phyloP scores from a whole-genome alignment of 2,113 vertebrate species.

The Falcunculus frontatus region DNA sequence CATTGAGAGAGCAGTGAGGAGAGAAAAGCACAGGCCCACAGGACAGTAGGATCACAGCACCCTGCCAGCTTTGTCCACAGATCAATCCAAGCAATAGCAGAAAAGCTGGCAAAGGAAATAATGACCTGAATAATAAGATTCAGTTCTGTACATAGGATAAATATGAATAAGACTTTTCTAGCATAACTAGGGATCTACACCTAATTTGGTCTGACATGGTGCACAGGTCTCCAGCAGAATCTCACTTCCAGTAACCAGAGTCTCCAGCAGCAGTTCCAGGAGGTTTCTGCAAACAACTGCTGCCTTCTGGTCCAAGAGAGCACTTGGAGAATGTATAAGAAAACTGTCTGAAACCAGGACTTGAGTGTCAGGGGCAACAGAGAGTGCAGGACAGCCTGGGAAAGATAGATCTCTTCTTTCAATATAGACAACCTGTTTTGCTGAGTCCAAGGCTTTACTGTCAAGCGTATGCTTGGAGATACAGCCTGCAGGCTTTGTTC shows the following conservation, averaged over 20 bases:
- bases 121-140: neutral
- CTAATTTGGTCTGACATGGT: neutral
- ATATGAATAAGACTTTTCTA: neutral
- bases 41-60: neutral
- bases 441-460: neutral
- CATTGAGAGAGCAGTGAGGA: neutral
- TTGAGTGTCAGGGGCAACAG: neutral
- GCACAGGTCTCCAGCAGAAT: neutral
- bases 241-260: neutral
- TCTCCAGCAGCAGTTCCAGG: neutral
- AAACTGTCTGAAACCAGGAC: neutral
- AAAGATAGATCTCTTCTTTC: neutral
- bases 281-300: neutral
- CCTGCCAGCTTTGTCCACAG: neutral
- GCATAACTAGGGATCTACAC: neutral
- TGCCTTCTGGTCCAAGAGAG: neutral
- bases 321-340: neutral
- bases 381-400: neutral
- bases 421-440: neutral
- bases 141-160: neutral
- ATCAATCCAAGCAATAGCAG: neutral
- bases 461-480: neutral
- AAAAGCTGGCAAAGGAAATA: neutral
- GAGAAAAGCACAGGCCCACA: neutral
- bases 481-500: neutral